Base-by-base conservation (phyloP, 2,797 vertebrate genomes). In the Danionella dracula region DNA sequence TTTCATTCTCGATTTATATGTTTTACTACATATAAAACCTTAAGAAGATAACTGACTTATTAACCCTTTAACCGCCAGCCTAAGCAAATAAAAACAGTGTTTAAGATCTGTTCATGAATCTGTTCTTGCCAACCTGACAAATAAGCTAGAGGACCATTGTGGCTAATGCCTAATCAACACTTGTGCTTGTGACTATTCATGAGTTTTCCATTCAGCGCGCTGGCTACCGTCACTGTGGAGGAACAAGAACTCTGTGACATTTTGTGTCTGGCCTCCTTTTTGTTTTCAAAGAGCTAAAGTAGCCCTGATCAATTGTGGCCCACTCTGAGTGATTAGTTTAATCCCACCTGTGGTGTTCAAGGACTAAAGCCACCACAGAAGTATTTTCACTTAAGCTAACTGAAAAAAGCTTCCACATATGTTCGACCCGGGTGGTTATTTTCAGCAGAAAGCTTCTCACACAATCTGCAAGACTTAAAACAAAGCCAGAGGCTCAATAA, bases 251-350 rank as follows among this genome's bases (percentile, higher is more conserved):
- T 41, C 17, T 2, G 44, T 69, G 32, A 66, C 64, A 48, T 61
- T 60, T 54, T 56, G 20, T 72, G 48, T 49, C 62, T 34, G 38
- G 56, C 62, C 70, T 17, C 50, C 44, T 17, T 34, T 42, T 40
- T 45, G 57, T 53, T 53, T 58, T 17, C n/a, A 49, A 40, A 35
- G 45, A 45, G 45, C 53, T 50, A 61, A 55, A 67, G 13, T 27
- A 48, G 51, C 32, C 45, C 27, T 49, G 49, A 54, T 51, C 63
- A 62, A 54, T 50, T 41, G 40, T 57, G 44, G 20, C 44, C 31
- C 57, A 48, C 29, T 51, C 37, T 45, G 38, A 66, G 32, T 60
- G 62, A 71, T 71, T 60, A 66, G 69, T 51, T 65, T 29, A 71
- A 53, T 50, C 61, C 21, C 46, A 54, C 55, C 49, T 71, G 50